These are phyloP conservation scores for Aselliscus stoliczkanus DNA, from an alignment of 2,797 vertebrate species.

Conservation along the genomic window DNA sequence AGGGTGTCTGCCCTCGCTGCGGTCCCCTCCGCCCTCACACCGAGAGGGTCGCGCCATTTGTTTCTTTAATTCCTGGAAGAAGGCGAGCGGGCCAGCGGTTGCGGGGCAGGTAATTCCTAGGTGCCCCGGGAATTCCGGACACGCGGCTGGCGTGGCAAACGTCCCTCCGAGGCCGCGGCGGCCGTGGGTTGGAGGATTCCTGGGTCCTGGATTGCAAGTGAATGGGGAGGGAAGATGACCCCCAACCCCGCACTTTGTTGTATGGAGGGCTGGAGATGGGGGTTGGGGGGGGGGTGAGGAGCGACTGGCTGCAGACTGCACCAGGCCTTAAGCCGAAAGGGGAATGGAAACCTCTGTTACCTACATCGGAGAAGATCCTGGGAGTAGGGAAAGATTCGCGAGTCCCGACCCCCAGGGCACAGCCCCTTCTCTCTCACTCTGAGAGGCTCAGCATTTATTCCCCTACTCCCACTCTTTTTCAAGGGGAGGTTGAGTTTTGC, in stretches of 20 bases:
- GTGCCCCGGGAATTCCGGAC: constrained; percentile 44
- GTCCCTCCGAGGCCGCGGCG: neutral
- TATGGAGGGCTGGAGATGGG: neutral
- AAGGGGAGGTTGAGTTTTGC: neutral
- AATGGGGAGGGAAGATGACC: neutral
- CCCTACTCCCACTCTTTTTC: neutral
- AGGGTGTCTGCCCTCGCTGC: neutral
- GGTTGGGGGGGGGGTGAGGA: neutral
- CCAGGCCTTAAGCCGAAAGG: neutral
- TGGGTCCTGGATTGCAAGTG: neutral
- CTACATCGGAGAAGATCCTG: neutral
- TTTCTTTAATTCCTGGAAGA: constrained; percentile 34
- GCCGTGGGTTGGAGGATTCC: neutral
- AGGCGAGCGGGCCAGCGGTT: constrained; percentile 53
- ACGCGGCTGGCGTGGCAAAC: neutral
- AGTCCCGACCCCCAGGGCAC: neutral
- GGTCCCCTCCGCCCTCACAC: neutral
- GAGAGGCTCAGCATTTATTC: neutral
- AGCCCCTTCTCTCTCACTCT: constrained; percentile 36
- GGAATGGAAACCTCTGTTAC: neutral
- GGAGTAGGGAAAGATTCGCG: neutral
- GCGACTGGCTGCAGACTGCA: neutral
- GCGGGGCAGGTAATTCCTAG: constrained; percentile 76
- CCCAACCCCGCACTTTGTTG: neutral
- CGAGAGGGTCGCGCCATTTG: constrained; percentile 30